Evolutionary conservation across 2,888 invertebrate species (phyloP), one percentile per base, ranked within the genome.

Genomic region (Mylabris sibirica): DNA sequence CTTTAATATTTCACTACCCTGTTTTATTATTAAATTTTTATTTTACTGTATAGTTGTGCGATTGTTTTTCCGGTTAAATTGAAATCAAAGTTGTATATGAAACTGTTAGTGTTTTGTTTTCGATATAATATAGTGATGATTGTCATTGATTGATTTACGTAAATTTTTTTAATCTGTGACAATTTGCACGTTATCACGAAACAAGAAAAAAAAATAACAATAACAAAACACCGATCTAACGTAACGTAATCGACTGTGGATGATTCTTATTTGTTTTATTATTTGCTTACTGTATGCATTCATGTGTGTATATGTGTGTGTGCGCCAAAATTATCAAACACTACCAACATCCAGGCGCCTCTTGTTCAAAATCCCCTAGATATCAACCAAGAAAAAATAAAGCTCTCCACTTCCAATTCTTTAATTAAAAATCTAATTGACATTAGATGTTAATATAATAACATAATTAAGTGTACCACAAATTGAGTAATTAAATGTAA

Each of bases 211-310:
- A 41, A 41, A 41, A n/a, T n/a, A 12, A 12, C 4, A 14, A 41
- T n/a, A 14, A 41, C 12, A 41, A 41, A 41, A 41, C 14, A 12
- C 41, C 4, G n/a, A 41, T n/a, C 11, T n/a, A 14, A 41, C 14
- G 41, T 41, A 44, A 44, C 44, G 44, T 17, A 44, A 8, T 44
- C 44, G 44, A 44, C 44, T 44, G 44, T 44, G 44, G 44, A 44
- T 17, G 44, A 44, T 44, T 44, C 44, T n/a, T 44, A 44, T 17
- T 44, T 44, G 44, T 44, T 44, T 44, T 44, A 41, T 41, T 41
- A 44, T 44, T 44, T 44, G 44, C 44, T 44, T 44, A 44, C 44
- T 44, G 8, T 44, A 5, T 41, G 14, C 14, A n/a, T 41, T 14
- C 14, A n/a, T 14, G 14, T 41, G n/a, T 41, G 41, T 14, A 14